phyloP scores from a whole-genome alignment of 2,113 vertebrate species.

The Antechinus stuartii region DNA sequence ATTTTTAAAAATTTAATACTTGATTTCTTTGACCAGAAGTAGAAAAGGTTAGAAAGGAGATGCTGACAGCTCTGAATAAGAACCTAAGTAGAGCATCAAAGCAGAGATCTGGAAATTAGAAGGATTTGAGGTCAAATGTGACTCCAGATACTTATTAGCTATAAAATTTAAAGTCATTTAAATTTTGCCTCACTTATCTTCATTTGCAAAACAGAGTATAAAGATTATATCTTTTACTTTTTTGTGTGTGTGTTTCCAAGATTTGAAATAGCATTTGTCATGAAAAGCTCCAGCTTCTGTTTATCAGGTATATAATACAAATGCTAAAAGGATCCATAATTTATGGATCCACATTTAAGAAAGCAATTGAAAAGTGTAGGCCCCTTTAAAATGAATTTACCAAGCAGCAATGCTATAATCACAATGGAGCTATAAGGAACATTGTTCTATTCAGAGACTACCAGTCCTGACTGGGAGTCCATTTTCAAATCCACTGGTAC shows the following conservation, averaged over 20 bases:
- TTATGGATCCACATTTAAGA: not conserved
- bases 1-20: constrained; percentile 42
- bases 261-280: constrained; percentile 21
- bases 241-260: not conserved
- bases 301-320: not conserved
- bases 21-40: not conserved
- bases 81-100: not conserved
- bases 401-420: not conserved
- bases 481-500: not conserved
- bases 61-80: not conserved
- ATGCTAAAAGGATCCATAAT: not conserved
- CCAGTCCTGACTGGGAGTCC: not conserved
- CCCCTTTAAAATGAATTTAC: not conserved
- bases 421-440: not conserved
- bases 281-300: not conserved
- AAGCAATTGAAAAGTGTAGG: not conserved
- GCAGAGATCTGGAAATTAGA: not conserved
- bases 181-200: not conserved
- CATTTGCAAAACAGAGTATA: not conserved
- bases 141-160: not conserved
- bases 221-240: not conserved
- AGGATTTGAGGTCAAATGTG: not conserved
- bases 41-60: not conserved
- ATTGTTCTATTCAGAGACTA: not conserved
- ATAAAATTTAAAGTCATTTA: not conserved